Base-by-base conservation (phyloP, 2,797 vertebrate genomes). In the Bovichtus diacanthus region DNA sequence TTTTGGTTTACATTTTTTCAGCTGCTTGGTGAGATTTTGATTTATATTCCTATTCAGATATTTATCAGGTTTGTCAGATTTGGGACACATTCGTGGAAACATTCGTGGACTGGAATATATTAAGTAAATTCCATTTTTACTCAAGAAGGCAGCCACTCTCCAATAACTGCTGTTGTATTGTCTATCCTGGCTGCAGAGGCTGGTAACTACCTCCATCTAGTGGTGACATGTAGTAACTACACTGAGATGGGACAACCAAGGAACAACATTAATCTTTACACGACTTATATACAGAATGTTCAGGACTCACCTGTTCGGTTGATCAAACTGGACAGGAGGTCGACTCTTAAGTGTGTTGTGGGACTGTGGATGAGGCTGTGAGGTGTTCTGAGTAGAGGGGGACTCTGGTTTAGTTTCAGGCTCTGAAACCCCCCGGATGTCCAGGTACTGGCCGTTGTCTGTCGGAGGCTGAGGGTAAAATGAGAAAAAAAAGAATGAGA, bases 281-380 rank as follows among this genome's bases (percentile, higher is more conserved):
- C 9, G 1, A 21, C 1, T 19, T n/a, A 56, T 12, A 74, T 13
- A 38, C 11, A 43, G 43, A 12, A 11, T n/a, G 5, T 69, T 18
- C 6, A 16, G 2, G 19, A 44, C 96, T 94, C 80, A 99, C 98
- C 98, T 96, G 90, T 99, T 99, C 2, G 98, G 98, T 74, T 97
- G 96, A 94, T 98, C 96, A 62, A 99, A 99, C 81, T 96, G 93
- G 65, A 96, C 94, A 43, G 93, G 88, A 70, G 87, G 90, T 90
- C 96, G 96, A 89, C 87, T 92, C 77, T 90, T 95, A 87, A 93
- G 95, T 92, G 90, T 93, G 83, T 79, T 94, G 93, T 95, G 95
- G 91, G 87, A 93, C 69, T 94, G 95, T 91, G 80, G 92, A 59
- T 88, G 90, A 2, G 95, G 91, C 75, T 95, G 93, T 82, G 93